Evolutionary conservation across 2,888 invertebrate genomes (phyloP), one percentile per base, ranked within the genome.

Genomic region (Beris morrisii): DNA sequence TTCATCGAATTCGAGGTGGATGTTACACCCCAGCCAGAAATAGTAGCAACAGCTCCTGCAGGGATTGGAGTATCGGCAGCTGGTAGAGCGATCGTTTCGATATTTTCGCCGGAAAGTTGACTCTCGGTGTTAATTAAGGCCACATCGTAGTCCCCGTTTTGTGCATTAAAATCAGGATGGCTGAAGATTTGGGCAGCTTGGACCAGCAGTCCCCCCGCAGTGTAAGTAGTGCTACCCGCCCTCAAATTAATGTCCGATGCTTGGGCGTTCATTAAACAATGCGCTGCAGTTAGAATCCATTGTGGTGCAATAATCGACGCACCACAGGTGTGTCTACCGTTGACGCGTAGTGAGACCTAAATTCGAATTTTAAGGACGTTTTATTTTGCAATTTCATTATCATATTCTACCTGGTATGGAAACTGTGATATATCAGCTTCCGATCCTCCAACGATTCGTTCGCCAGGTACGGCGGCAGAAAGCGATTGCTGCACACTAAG

Each of bases 11-110:
- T 38, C 11, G 43, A 55, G 5, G 59, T 59, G 11, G 50, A 57
- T 12, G 64, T 67, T 32, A 66, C 55, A 5, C 69, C 69, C 69
- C 69, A 69, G 5, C 69, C 69, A 6, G 69, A 69, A 44, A 69
- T 59, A n/a, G 61, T 66, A 7, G 64, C 67, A 9, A 52, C 46
- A 13, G 28, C 28, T 12, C 67, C 67, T 54, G 56, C 54, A n/a
- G 54, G 50, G 7, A 67, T 28, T 4, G 54, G 55, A 13, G 64
- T 61, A 43, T 52, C 56, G 12, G 52, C 28, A 3, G 13, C 6
- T 30, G 67, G 67, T 11, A 69, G 9, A 31, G 22, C 12, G 2
- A 66, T 61, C 12, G n/a, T 28, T n/a, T 5, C 30, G 12, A 69
- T 66, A 52, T 69, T 67, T 13, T 53, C 52, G 9, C 69, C 69